Base-by-base conservation (phyloP, 2,888 invertebrate genomes). In the Eulithis testata region DNA sequence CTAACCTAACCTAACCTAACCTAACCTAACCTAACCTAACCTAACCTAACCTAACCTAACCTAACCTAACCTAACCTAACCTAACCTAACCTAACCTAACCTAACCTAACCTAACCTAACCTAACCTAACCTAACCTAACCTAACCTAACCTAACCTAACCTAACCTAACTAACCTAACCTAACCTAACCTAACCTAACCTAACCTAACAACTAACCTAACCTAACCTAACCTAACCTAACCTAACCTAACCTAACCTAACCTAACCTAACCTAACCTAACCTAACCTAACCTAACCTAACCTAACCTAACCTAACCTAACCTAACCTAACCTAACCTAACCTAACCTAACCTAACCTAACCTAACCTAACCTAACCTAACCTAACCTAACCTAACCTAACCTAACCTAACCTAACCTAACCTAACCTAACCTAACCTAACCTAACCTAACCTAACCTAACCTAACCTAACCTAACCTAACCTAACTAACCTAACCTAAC, bases 31-130 rank as follows among this genome's bases (percentile, higher is more conserved):
- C n/a, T n/a, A n/a, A n/a, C n/a, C n/a, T n/a, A n/a, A n/a, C n/a
- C n/a, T 66, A 70, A n/a, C n/a, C n/a, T n/a, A 53, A 66, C 69
- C 69, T 69, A n/a, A 69, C 69, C 66, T 66, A 71, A 40, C 37
- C 37, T 40, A 40, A 40, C 37, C 37, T 40, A 40, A 40, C 37
- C 37, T 40, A 40, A 40, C 37, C 37, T 40, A 40, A 40, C 37
- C 37, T 40, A 40, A 40, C 37, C 37, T 40, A 40, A 40, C 37
- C 37, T 40, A 40, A 40, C 37, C 37, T 40, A 40, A 40, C 37
- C 37, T 40, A 40, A 40, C 37, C 37, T 40, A 40, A 40, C 37
- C 37, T 40, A 40, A 40, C 37, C 37, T 40, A 40, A 40, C 37
- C 37, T 40, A 40, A 40, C 37, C 37, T 40, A 40, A 40, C 37